These are phyloP conservation scores for Stomatorhinus walkeri DNA, from an alignment of 2,797 vertebrate species.

Conservation along the genomic window DNA sequence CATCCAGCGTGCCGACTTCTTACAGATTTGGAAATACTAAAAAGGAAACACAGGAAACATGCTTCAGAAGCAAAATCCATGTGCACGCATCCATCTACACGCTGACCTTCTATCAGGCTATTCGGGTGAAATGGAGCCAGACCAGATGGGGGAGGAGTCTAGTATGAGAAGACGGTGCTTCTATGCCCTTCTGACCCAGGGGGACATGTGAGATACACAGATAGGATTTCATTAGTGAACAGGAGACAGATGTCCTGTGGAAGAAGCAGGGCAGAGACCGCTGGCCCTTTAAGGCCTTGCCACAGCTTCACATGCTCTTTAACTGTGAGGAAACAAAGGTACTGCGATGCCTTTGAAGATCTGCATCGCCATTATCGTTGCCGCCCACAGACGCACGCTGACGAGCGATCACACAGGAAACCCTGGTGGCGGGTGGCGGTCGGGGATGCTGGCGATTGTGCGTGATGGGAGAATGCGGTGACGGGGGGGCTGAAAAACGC, in stretches of 20 bases:
- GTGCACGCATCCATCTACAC: too few species aligned
- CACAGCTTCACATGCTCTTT: background rate
- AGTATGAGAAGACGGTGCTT: background rate
- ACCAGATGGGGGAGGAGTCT: background rate
- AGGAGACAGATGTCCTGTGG: background rate
- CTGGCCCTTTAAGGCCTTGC: background rate
- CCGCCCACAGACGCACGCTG: background rate
- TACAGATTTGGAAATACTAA: background rate
- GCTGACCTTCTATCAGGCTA: background rate
- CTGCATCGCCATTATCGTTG: background rate
- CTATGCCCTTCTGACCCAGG: conserved; percentile 11
- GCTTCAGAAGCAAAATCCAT: background rate
- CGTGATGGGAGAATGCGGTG: background rate
- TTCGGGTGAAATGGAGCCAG: conserved; percentile 18
- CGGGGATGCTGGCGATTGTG: conserved; percentile 15
- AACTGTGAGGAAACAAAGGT: background rate
- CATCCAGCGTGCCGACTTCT: background rate
- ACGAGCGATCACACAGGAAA: conserved; percentile 34
- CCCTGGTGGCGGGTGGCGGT: conserved; percentile 13
- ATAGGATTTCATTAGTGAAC: background rate
- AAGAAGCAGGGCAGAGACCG: background rate
- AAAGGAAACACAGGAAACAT: background rate
- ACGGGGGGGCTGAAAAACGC: background rate
- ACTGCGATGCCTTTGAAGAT: background rate
- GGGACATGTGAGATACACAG: conserved; percentile 1